phyloP scores from a whole-genome alignment of 23 tunicate genomes.

The Clavelina lepadiformis region DNA sequence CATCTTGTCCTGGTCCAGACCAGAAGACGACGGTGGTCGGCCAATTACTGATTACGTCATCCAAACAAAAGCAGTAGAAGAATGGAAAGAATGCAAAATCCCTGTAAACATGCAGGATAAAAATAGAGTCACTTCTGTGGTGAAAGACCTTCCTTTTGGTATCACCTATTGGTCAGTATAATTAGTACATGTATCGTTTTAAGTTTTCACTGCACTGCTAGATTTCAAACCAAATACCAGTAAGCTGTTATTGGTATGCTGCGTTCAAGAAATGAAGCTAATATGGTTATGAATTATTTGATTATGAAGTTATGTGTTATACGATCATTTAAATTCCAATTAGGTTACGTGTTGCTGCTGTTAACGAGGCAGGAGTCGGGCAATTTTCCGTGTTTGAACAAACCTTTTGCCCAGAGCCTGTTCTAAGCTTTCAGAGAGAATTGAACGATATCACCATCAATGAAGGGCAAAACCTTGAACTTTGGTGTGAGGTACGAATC shows the following conservation, averaged over 20 bases:
- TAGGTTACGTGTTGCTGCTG: constrained; percentile 40
- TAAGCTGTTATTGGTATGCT: too few relatives aligned
- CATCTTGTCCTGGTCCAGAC: constrained; percentile 19
- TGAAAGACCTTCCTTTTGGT: neutral
- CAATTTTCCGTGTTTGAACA: constrained; percentile 1
- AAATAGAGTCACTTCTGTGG: too few relatives aligned
- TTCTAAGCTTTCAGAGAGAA: constrained; percentile 16
- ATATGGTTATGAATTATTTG: too few relatives aligned
- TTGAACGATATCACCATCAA: constrained; percentile 3
- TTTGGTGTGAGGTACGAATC: constrained; percentile 37
- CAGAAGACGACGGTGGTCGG: constrained; percentile 14
- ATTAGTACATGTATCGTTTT: too few relatives aligned
- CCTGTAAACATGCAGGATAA: neutral
- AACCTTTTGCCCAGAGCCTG: constrained; percentile 11
- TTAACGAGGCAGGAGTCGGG: constrained; percentile 19
- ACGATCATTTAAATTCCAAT: neutral
- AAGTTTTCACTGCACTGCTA: too few relatives aligned
- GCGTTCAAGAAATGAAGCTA: too few relatives aligned
- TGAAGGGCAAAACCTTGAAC: constrained; percentile 32
- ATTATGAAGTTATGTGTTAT: too few relatives aligned
- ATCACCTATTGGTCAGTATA: constrained; percentile 5
- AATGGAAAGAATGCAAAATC: constrained; percentile 4
- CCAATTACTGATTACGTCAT: constrained; percentile 15
- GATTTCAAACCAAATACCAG: too few relatives aligned
- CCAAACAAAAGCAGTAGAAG: constrained; percentile 4